Base-by-base conservation (phyloP, 2,888 invertebrate genomes). In the Diloba caeruleocephala region DNA sequence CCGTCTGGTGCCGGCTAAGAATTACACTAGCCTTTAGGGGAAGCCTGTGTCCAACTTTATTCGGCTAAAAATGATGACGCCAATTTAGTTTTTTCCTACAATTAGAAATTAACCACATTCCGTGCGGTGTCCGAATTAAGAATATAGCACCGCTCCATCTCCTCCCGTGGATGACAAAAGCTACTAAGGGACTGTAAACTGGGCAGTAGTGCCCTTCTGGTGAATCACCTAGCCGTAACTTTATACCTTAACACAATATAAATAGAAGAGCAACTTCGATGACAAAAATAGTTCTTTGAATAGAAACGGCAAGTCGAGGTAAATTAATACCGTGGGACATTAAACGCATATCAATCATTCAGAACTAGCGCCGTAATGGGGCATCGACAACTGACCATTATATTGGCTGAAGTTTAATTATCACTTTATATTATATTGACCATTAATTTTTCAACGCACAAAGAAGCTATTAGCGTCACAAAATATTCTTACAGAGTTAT, bases 361-460 rank as follows among this genome's bases (percentile, higher is more conserved):
- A 17, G 60, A 70, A 71, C 56, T 48, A 60, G 43, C 34, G 29
- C 36, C 44, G 50, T 66, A 62, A 68, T 62, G 60, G 54, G 58
- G 51, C 58, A 63, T 68, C 46, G 76, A 72, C 75, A 74, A 70
- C 59, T 57, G 42, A 60, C 63, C 44, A 74, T 70, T 71, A 73
- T 63, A 65, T 54, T 61, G 43, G 43, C 39, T 50, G 43, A 52
- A 45, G 54, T 68, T 56, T 65, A 67, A 73, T 74, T 66, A 66
- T 38, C 50, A 54, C 50, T 57, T 53, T 60, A 51, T 46, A 52
- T 28, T 64, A 57, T 43, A 57, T 32, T 53, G 36, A 15, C 38
- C 38, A 58, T 52, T 45, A 52, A 62, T 60, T 55, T 51, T 56
- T 46, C 31, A 33, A 44, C 46, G 59, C 60, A 61, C 60, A 63